Percentiles rank a stretch among this genome's conserved stretches.
phyloP scores from a whole-genome alignment of 1,140 invertebrate species.

The Eriocheir sinensis region DNA sequence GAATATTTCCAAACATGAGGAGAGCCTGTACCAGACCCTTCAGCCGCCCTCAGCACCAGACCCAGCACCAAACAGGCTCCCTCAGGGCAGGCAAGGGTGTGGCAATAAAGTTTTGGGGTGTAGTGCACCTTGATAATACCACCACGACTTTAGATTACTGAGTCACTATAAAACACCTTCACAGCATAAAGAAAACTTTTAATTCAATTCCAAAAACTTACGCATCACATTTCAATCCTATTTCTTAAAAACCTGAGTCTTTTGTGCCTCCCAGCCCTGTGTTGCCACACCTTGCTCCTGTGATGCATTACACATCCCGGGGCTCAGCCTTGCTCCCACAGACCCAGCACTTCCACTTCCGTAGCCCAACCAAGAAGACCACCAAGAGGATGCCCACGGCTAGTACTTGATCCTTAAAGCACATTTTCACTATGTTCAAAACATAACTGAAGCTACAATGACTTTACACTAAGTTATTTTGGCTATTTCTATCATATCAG shows the following conservation, averaged over 20 bases:
- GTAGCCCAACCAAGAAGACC: neutral
- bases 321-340: no score
- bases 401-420: no score
- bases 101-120: neutral
- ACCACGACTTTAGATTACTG: no score
- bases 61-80: neutral
- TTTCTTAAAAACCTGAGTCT: neutral
- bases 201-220: neutral
- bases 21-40: no score
- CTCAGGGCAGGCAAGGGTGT: neutral
- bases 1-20: no score
- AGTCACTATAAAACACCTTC: no score
- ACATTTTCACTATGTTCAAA: no score
- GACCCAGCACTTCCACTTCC: neutral
- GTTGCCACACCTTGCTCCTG: neutral
- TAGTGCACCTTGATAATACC: neutral
- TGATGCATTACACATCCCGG: neutral
- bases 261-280: neutral
- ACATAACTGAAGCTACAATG: no score
- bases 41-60: neutral
- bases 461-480: no score
- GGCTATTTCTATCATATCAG: no score
- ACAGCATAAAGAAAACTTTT: no score
- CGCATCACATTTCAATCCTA: neutral
- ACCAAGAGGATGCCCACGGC: neutral